A percentile compares a stretch with the other conserved stretches of the same genome.
phyloP scores from a whole-genome alignment of 2,888 invertebrate species.

The Watsonalla cultraria region DNA sequence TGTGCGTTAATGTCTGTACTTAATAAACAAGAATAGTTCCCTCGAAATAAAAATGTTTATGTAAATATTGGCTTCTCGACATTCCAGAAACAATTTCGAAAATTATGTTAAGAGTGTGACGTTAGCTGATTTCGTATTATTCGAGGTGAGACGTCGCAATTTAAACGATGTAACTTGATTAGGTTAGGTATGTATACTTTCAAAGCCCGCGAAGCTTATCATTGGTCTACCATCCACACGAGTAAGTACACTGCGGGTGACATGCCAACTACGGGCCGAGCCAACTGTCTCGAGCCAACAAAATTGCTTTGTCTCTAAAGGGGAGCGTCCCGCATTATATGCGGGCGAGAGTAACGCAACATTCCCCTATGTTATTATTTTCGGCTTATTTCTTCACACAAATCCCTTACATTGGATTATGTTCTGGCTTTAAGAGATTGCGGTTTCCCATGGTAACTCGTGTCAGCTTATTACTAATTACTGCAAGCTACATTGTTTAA shows the following conservation, averaged over 20 bases:
- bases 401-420: conserved; percentile 7
- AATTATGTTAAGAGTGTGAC: too few relatives aligned
- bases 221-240: conserved; percentile 39
- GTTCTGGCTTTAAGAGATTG: not conserved
- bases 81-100: too few relatives aligned
- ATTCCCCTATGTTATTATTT: conserved; percentile 39
- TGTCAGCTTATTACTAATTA: not conserved
- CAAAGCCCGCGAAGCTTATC: conserved; percentile 42
- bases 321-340: conserved; percentile 46
- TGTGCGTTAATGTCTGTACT: too few relatives aligned
- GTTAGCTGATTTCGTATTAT: not conserved
- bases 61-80: too few relatives aligned
- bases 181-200: conserved; percentile 20
- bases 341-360: conserved; percentile 31
- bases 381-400: conserved; percentile 28
- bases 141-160: conserved; percentile 3
- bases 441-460: not conserved
- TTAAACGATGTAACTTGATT: conserved; percentile 20
- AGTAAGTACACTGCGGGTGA: conserved; percentile 48
- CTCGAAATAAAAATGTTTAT: too few relatives aligned
- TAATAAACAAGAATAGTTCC: too few relatives aligned
- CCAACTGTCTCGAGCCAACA: conserved; percentile 44
- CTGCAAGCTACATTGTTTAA: too few relatives aligned
- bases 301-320: conserved; percentile 59
- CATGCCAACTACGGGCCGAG: conserved; percentile 46